Base-by-base conservation (phyloP, 2,113 vertebrate species). In the Rana temporaria region DNA sequence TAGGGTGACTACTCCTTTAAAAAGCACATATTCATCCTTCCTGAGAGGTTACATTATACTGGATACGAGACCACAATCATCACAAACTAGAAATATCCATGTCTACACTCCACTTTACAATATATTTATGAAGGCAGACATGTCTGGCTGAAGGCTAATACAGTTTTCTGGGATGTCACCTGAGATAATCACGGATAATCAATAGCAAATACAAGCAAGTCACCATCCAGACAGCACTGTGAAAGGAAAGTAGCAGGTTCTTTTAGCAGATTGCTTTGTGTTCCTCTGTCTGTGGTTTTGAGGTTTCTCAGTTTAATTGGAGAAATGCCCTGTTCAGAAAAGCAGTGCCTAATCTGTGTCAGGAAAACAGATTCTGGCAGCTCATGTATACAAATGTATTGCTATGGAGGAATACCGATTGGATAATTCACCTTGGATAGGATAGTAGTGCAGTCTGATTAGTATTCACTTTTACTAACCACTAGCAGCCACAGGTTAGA, bases 271-370 rank as follows among this genome's bases (percentile, higher is more conserved):
- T 69, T 42, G 52, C 65, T 69, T 66, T 79, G 19, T 79, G 64
- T 57, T 69, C 57, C 32, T 68, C 64, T 20, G 30, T 79, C 65
- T 79, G 78, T 19, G 65, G 78, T 79, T 79, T 79, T 69, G 64
- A 79, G 64, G 78, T 79, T 79, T 79, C 53, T 42, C 53, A 6
- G 53, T 42, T 38, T 69, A 68, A 79, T 69, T 69, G 78, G 65
- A 79, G 65, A 79, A 79, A 59, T 79, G 78, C 65, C 72, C 72
- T 75, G 69, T 79, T 79, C 78, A 60, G 59, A 24, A 22, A 69
- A 11, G 15, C 53, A 55, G 26, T 60, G 55, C 69, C 78, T 79
- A 79, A n/a, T 18, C 32, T 53, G 53, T 42, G 78, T 79, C 78
- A 69, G 55, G 64, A 59, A 34, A 79, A 79, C 24, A 4, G 26